Base-by-base conservation (phyloP, 2,888 invertebrate genomes). In the Antitype chi region DNA sequence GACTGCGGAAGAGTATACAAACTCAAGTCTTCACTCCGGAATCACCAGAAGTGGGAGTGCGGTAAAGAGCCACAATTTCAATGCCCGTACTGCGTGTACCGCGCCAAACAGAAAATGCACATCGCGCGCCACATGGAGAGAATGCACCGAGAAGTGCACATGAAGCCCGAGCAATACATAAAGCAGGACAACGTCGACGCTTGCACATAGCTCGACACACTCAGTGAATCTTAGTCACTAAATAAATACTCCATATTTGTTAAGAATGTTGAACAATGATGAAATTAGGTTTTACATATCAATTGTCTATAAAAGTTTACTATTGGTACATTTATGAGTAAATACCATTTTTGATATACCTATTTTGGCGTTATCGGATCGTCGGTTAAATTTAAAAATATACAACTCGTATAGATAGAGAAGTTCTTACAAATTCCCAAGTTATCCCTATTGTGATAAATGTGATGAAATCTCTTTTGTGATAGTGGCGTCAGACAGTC, bases 1-100 rank as follows among this genome's bases (percentile, higher is more conserved):
- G 98, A 98, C 90, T 99, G 99, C 95, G 98, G 98, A 81, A 97
- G 98, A 87, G 97, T 98, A 84, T 99, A 99, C 96, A 98, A 98
- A 94, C 97, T 98, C 88, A 98, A 98, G 95, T 98, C 98, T 88
- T 98, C 98, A 80, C 96, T 98, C 90, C 97, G 98, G 82, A 98
- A 98, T 94, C 98, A 98, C 93, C 98, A 98, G 97, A 98, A 98
- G 94, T 98, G 98, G 98, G 98, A 98, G 95, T 98, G 98, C 94
- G 98, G 98, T 91, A 98, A 98, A 94, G 98, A 98, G 94, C 98
- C 98, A 32, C 98, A 98, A 94, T 98, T 98, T 94, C 98, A 98
- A 92, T 98, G 98, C 93, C 98, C 98, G 38, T 98, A 98, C 95
- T 98, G 98, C 95, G 98, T 98, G n/a, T 98, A 98, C 94, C 97